Conservation (phyloP, 2,797 vertebrate species). For the Hoplostethus atlanticus region DNA sequence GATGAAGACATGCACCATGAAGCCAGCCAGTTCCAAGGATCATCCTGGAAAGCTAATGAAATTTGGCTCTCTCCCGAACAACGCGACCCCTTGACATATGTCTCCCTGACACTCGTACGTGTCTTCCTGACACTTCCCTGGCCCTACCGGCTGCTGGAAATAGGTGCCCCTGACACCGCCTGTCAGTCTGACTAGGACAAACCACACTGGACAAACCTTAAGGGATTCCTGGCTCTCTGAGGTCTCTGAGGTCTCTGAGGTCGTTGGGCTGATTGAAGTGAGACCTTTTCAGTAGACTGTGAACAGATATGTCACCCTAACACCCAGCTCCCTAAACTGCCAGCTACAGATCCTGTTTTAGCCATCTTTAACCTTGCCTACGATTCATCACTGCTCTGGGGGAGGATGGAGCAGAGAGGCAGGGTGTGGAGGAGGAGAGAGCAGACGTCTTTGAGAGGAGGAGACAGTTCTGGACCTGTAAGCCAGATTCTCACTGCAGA, state of each 20-base stretch:
- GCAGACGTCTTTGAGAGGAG: conserved; percentile 4
- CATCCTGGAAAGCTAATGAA: no score
- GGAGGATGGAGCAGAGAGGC: conserved; percentile 40
- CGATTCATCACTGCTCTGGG: conserved; percentile 40
- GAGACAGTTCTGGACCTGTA: conserved; percentile 30
- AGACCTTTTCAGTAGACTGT: conserved; percentile 43
- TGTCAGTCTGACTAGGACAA: conserved; percentile 26
- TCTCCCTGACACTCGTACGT: no score
- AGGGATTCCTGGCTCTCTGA: conserved; percentile 41
- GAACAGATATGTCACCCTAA: conserved; percentile 55
- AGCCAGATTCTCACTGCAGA: conserved; percentile 27
- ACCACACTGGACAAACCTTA: conserved; percentile 37
- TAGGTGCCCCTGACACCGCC: conserved; percentile 12
- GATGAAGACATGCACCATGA: no score
- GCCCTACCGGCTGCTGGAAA: not conserved
- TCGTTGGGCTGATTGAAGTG: conserved; percentile 51
- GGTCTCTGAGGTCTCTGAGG: conserved; percentile 39
- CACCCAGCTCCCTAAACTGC: conserved; percentile 52
- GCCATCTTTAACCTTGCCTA: conserved; percentile 64
- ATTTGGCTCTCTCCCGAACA: no score
- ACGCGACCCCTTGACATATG: no score
- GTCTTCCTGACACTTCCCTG: no score
- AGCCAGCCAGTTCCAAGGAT: no score
- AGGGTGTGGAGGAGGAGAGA: conserved; percentile 7
- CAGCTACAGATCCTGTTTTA: conserved; percentile 72